phyloP scores from a whole-genome alignment of 2,113 vertebrate genomes.

The Cichladusa arquata region DNA sequence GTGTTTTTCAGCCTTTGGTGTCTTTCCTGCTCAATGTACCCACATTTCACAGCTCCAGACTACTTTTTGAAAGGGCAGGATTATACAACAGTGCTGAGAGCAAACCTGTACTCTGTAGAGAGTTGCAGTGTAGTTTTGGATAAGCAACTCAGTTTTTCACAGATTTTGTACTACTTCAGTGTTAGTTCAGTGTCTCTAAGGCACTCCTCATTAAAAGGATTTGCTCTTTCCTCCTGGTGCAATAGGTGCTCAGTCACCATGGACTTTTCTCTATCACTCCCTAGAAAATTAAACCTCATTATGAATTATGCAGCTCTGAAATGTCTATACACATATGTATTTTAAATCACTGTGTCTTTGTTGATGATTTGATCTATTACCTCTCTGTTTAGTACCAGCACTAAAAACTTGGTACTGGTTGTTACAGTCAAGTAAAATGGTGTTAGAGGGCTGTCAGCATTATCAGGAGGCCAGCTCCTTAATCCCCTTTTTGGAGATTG shows the following conservation, averaged over 20 bases:
- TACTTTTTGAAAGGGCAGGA: not conserved
- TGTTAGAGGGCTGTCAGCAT: not conserved
- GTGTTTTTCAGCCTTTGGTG: not conserved
- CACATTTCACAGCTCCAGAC: not conserved
- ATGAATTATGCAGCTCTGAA: not conserved
- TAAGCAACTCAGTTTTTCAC: not conserved
- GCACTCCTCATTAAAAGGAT: not conserved
- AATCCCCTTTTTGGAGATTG: not conserved
- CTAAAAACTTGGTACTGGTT: not conserved
- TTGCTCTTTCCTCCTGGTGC: not conserved
- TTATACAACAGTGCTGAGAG: not conserved
- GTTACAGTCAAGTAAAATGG: not conserved
- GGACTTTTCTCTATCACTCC: not conserved
- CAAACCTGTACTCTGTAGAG: not conserved
- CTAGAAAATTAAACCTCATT: not conserved
- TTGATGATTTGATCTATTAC: not conserved
- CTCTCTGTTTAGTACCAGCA: not conserved
- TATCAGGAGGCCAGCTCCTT: not conserved
- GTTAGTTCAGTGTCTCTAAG: not conserved
- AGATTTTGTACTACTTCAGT: not conserved
- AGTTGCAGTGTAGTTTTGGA: not conserved
- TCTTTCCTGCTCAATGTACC: not conserved
- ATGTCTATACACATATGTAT: accelerated
- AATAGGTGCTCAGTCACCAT: accelerated
- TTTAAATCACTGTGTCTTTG: not conserved